Evolutionary conservation across 2,888 invertebrate genomes (phyloP), one percentile per base, ranked within the genome.

Genomic region (Brachypalpus laphriformis): DNA sequence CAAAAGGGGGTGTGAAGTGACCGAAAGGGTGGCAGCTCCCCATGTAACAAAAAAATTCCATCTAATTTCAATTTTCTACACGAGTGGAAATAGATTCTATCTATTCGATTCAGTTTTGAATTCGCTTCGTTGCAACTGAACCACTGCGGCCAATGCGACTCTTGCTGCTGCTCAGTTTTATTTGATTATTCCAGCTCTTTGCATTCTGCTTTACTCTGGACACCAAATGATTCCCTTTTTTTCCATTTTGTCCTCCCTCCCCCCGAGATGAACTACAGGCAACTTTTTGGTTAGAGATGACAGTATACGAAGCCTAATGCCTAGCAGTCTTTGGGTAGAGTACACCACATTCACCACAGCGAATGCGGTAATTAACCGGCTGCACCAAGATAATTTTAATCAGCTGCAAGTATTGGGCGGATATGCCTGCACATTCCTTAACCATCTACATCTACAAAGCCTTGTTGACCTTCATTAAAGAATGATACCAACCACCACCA

Each of bases 321-420:
- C n/a, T n/a, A 40, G 40, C 72, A 72, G 66, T 83, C 74, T 83
- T 83, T 74, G 61, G 61, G 61, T 56, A 65, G 25, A 25, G 74
- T 70, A 65, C 70, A 74, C 78, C 78, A 74, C 63, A 65, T 45
- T 54, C 18, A 78, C 78, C 78, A 63, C 78, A 83, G 68, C 78
- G 78, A 83, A 74, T 78, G 78, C 83, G 83, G 78, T 83, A 83
- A 83, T 83, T 83, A 83, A 83, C 83, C 83, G 83, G 78, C 78
- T 83, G 83, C 83, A 83, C 78, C 78, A 83, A 78, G 83, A 83
- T 83, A 83, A 83, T 83, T 78, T 83, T 78, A 83, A 83, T 83
- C 83, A 83, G 78, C 68, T 83, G 78, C 78, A 83, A 74, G 76
- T 76, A 54, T 56, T n/a, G 11, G 20, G 51, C 25, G 42, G 14